Evolutionary conservation across 2,888 invertebrate genomes (phyloP).

Genomic region (Oxycera nigricornis): DNA sequence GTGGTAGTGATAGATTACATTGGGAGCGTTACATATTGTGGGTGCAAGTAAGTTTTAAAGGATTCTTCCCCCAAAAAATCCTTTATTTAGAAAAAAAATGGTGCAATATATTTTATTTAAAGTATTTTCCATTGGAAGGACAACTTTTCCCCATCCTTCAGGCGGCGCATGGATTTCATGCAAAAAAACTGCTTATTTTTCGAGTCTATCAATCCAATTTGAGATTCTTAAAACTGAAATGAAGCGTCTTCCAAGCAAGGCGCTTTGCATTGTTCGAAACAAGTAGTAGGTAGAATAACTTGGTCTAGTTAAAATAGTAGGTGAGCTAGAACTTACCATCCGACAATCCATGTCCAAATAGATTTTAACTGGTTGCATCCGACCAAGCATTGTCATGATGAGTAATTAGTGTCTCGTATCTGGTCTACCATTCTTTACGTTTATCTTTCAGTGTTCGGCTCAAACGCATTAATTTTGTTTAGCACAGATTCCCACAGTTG

Average conservation of each 20-base stretch:
- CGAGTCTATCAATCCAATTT: neutral
- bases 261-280: neutral
- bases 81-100: too few relatives aligned
- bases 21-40: too few relatives aligned
- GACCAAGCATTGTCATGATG: neutral
- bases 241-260: neutral
- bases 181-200: neutral
- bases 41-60: too few relatives aligned
- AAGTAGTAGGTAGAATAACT: neutral
- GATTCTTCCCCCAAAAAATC: too few relatives aligned
- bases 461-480: neutral
- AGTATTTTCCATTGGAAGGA: neutral
- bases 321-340: neutral
- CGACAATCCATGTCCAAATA: neutral
- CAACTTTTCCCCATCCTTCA: neutral
- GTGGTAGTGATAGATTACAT: too few relatives aligned
- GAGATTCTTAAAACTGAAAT: neutral
- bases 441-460: neutral
- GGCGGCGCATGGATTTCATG: neutral
- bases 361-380: neutral
- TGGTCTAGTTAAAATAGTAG: neutral
- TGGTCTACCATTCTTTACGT: neutral
- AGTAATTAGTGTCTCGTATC: neutral
- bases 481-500: neutral
- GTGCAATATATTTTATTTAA: neutral